Evolutionary conservation across 2,888 invertebrate species (phyloP), one percentile per base, ranked within the genome.

Genomic region (Volucella inanis): DNA sequence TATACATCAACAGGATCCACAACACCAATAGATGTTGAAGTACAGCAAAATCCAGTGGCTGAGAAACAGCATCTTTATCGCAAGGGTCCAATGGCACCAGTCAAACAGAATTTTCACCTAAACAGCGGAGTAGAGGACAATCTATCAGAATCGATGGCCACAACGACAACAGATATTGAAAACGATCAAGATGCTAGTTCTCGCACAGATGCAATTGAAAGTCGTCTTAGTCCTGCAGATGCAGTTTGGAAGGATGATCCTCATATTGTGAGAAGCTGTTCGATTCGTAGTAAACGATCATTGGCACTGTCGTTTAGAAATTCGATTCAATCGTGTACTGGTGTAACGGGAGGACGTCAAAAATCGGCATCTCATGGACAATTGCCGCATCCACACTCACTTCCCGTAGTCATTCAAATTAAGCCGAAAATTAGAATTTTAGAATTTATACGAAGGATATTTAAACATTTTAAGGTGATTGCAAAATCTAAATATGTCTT

Each of bases 1-100:
- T 50, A 64, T 11, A 76, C 65, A 10, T 84, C 84, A 41, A 79
- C 84, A 12, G 65, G 90, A 52, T 91, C 91, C 4, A 90, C 91
- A 72, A 90, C 90, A 12, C 91, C 91, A 15, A 90, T 91, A 10
- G 91, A 90, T n/a, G 90, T 90, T 81, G 91, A 90, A 39, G 90
- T 89, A 88, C 88, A 22, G 87, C 89, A 50, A 72, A 88, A 62
- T 88, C 81, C 71, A 45, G 6, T 6, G 1, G 70, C 57, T 41
- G 68, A 54, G 10, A 68, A 71, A 18, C 39, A 50, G 11, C 54
- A 50, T 0, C 54, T 54, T 11, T 39, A 75, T 52, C 71, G 71
- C 22, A 75, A 75, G 15, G 39, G 67, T 10, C 50, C 78, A 0
- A 39, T 87, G 22, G 47, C 70, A 3, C 22, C 59, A 38, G 74